Evolutionary conservation across 2,888 invertebrate species (phyloP), one percentile per base, ranked within the genome.

Genomic region (Leptinotarsa haldemani): DNA sequence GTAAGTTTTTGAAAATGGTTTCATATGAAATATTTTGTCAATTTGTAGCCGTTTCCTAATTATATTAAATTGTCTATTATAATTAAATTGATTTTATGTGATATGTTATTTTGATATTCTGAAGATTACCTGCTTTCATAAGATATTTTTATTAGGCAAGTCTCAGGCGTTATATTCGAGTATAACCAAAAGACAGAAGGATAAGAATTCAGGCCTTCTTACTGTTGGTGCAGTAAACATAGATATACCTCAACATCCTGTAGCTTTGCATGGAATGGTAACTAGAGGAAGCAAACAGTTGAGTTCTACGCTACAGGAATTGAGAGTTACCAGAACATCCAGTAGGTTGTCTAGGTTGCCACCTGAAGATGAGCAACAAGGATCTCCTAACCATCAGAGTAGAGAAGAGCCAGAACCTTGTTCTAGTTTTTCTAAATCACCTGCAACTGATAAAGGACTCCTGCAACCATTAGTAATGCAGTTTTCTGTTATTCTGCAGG

Each of bases 171-270:
- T 98, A 68, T 97, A 97, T 88, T 97, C 97, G 2, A 96, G 96
- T 85, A 91, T 93, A 80, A 94, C 93, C 13, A 91, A 93, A 82
- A 90, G 92, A 82, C 88, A 93, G 83, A 93, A 94, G 84, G 94
- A 94, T 84, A 94, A 94, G 83, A 96, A 95, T 85, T 92, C 94
- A 68, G 93, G 94, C 0, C 87, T 97, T 73, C 88, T 97, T 12
- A 95, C 95, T 12, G 92, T 98, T 70, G 98, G 98, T 1, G 94
- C 94, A 16, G 84, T 98, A 1, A 93, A 95, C 78, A 94, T 98
- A 71, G 98, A 98, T 87, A 97, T 99, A 84, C 99, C 99, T 4
- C 98, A 99, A 88, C 98, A 99, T 89, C 99, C 99, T 0, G 97
- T 98, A 0, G 97, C 96, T 9, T 89, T 99, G 80, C 99, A 99